Evolutionary conservation across 2,113 vertebrate genomes (phyloP).

Genomic region (Delphinus delphis): DNA sequence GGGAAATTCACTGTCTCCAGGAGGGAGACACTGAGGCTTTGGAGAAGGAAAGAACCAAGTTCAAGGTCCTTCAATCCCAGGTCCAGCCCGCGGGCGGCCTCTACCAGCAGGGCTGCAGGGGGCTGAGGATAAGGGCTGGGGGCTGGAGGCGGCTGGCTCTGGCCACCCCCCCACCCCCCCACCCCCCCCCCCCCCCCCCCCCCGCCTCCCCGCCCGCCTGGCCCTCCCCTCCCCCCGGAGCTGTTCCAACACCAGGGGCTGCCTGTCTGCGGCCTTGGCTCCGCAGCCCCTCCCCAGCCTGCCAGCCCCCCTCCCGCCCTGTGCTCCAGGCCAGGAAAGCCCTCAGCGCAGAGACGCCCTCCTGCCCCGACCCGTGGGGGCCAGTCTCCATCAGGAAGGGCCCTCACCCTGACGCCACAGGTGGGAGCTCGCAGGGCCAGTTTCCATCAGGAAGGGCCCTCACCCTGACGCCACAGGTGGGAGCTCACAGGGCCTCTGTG

Average conservation of each 20-base stretch:
- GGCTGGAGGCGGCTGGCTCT: neutral
- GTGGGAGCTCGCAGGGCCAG: neutral
- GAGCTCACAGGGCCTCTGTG: neutral
- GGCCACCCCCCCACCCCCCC: no score
- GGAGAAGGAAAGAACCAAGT: neutral
- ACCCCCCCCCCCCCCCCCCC: no score
- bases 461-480: accelerated
- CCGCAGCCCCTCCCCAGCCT: neutral
- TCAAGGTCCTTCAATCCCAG: neutral
- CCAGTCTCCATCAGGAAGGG: no score
- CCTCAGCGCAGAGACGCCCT: no score
- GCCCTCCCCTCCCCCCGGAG: neutral
- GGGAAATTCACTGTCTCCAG: neutral
- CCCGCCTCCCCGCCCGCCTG: accelerated
- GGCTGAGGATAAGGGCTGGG: no score
- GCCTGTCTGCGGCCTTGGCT: no score
- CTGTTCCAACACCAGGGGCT: neutral
- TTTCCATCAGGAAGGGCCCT: accelerated
- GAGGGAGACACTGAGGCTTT: neutral
- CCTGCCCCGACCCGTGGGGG: neutral
- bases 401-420: accelerated
- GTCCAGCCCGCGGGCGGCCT: neutral
- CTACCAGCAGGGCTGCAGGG: neutral
- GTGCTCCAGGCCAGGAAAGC: neutral
- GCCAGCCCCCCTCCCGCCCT: no score